Evolutionary conservation across 2,113 vertebrate genomes (phyloP).

Genomic region (Penelope pileata): DNA sequence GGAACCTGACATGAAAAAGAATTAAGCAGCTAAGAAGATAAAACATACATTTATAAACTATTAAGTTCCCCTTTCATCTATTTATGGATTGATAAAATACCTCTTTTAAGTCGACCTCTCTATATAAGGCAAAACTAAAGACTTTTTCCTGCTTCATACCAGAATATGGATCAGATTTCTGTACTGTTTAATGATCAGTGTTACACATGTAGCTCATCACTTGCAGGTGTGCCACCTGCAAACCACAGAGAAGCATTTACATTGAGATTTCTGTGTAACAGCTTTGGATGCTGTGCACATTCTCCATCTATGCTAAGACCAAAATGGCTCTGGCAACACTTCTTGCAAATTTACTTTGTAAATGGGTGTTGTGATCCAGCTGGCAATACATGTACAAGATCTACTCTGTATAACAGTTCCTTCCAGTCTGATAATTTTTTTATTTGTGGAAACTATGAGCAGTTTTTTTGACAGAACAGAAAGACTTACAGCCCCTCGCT

Average conservation of each 20-base stretch:
- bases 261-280: not conserved
- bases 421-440: not conserved
- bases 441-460: not conserved
- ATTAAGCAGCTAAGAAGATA: not conserved
- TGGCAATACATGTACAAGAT: not conserved
- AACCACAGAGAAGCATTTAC: not conserved
- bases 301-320: not conserved
- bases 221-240: not conserved
- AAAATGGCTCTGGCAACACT: not conserved
- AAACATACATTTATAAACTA: not conserved
- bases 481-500: not conserved
- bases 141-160: not conserved
- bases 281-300: not conserved
- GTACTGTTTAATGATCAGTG: not conserved
- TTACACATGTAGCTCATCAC: not conserved
- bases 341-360: not conserved
- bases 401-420: not conserved
- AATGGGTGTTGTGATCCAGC: not conserved
- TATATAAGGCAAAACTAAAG: not conserved
- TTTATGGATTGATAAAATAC: not conserved
- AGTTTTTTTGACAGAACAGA: not conserved
- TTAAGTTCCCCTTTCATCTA: not conserved
- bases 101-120: not conserved
- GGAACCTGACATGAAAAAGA: not conserved
- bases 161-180: not conserved